Conservation (phyloP, 2,888 invertebrate species). For the Ophion obscuratus region DNA sequence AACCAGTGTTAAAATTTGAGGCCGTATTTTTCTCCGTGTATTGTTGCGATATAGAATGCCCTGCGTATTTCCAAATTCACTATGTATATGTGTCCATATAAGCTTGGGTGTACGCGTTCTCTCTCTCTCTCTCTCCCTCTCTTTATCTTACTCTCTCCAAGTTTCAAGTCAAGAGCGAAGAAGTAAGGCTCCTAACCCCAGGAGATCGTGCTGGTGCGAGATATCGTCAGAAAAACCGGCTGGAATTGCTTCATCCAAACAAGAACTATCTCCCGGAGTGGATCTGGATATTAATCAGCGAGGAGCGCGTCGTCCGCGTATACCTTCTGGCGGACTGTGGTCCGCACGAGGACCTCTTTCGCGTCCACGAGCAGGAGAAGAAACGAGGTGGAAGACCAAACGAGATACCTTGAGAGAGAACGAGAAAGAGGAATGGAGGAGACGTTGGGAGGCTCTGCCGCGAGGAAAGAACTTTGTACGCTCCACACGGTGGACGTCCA, state of each 20-base stretch:
- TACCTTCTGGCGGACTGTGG: conserved; percentile 53
- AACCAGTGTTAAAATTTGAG: too few species aligned
- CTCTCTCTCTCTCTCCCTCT: background rate
- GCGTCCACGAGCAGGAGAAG: conserved; percentile 60
- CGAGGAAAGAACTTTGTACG: conserved; percentile 47
- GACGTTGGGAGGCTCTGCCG: conserved; percentile 57
- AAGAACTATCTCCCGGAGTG: conserved; percentile 78
- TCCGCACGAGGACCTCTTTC: conserved; percentile 38
- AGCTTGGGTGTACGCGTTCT: background rate
- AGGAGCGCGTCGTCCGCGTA: conserved; percentile 68
- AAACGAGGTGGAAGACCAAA: conserved; percentile 60
- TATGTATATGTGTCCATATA: conserved; percentile 23
- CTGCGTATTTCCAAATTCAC: background rate
- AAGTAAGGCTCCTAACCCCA: conserved; percentile 58
- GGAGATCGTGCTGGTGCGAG: conserved; percentile 73
- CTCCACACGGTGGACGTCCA: conserved; percentile 40
- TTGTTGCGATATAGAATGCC: background rate
- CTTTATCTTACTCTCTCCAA: conserved; percentile 28
- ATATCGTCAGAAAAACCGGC: conserved; percentile 79
- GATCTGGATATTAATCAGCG: conserved; percentile 81
- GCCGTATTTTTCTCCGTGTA: too few species aligned
- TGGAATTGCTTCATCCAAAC: conserved; percentile 82
- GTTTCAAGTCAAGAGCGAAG: conserved; percentile 46
- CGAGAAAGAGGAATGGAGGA: conserved; percentile 8
- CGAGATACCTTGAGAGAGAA: conserved; percentile 44